Percentiles rank a stretch among this genome's conserved stretches.
Evolutionary conservation across 1,140 invertebrate species (phyloP).

Genomic region (Pogonus chalceus): DNA sequence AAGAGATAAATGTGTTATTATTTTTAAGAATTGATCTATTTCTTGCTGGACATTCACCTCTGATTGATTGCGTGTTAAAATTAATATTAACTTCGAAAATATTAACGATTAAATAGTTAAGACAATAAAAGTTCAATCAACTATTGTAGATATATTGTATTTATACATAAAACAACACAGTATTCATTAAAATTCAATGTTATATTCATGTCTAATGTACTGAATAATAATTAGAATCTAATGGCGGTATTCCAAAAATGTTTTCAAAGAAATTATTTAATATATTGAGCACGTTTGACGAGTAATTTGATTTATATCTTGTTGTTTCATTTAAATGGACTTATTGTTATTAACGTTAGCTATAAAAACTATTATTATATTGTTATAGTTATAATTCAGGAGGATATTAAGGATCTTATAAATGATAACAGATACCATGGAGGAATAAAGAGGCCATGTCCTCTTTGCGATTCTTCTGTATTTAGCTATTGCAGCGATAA

Average conservation of each 20-base stretch:
- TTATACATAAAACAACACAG: too few species aligned
- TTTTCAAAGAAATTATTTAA: background rate
- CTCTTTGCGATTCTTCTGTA: constrained; percentile 61
- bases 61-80: too few species aligned
- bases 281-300: constrained; percentile 1
- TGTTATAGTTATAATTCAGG: background rate
- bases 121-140: too few species aligned
- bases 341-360: background rate
- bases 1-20: too few species aligned
- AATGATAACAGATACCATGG: background rate
- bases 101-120: too few species aligned
- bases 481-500: constrained; percentile 64
- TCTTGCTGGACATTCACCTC: too few species aligned
- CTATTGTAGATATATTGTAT: too few species aligned
- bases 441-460: constrained; percentile 39
- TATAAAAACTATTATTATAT: background rate
- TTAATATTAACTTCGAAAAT: too few species aligned
- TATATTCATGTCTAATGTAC: too few species aligned
- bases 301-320: background rate
- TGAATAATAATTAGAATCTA: background rate
- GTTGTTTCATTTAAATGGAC: background rate
- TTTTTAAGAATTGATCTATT: too few species aligned
- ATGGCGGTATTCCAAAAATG: background rate
- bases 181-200: too few species aligned
- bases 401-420: background rate